These are phyloP conservation scores for Ferrisia virgata DNA, from an alignment of 2,888 invertebrate genomes.

Conservation along the genomic window DNA sequence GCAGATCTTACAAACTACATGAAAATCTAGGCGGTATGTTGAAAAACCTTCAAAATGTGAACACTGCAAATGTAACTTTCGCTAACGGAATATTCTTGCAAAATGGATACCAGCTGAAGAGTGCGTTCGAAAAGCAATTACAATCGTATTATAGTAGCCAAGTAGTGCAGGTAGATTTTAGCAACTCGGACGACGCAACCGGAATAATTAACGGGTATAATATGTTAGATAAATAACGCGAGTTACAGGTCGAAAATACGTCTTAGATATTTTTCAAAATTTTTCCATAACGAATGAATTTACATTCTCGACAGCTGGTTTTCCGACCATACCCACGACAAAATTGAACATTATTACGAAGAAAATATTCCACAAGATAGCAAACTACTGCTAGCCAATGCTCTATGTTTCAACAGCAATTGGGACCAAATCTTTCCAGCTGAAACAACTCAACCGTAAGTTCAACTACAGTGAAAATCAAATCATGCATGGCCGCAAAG, in stretches of 20 bases:
- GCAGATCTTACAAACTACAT: not conserved
- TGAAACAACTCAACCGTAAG: conserved; percentile 59
- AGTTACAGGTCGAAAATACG: too few species aligned
- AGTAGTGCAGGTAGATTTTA: not conserved
- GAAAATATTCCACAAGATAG: conserved; percentile 59
- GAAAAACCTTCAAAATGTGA: not conserved
- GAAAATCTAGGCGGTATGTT: not conserved
- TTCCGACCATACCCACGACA: conserved; percentile 60
- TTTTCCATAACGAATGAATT: not conserved
- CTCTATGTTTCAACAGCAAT: conserved; percentile 68
- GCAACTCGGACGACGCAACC: not conserved
- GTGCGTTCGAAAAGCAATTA: not conserved
- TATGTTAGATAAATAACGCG: not conserved
- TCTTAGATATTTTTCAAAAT: too few species aligned
- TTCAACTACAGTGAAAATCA: too few species aligned
- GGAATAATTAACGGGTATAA: not conserved
- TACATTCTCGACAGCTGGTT: conserved; percentile 58
- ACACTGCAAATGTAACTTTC: not conserved
- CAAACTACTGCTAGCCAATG: conserved; percentile 64
- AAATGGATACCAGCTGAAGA: not conserved
- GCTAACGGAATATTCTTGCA: conserved; percentile 26
- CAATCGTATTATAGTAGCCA: not conserved
- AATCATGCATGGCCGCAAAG: too few species aligned
- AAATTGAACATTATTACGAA: conserved; percentile 62
- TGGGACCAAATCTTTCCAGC: conserved; percentile 66